Percentiles rank a stretch among this genome's conserved stretches.
Evolutionary conservation across 1,140 invertebrate species (phyloP).

Genomic region (Heliothis subflexa): DNA sequence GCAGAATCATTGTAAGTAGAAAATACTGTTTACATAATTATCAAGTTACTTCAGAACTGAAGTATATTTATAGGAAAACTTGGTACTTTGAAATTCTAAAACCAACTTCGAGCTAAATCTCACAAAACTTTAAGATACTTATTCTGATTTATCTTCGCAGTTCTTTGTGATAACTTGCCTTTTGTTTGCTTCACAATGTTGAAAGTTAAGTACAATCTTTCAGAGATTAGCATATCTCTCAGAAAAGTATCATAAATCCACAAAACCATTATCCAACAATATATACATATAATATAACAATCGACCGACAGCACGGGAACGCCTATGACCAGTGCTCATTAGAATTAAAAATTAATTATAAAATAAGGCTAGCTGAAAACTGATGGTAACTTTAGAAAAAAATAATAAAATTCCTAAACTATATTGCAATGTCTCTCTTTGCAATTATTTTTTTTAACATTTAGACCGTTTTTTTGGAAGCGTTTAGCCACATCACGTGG

Average conservation of each 20-base stretch:
- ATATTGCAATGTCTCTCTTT: constrained; percentile 80
- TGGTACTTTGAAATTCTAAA: constrained; percentile 22
- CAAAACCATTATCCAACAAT: constrained; percentile 50
- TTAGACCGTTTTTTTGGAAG: constrained; percentile 66
- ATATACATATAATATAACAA: constrained; percentile 59
- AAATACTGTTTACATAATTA: constrained; percentile 17
- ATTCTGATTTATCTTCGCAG: constrained; percentile 5
- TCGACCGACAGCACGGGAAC: constrained; percentile 68
- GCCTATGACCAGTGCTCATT: constrained; percentile 68
- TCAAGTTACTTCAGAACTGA: background rate
- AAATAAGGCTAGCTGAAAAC: constrained; percentile 84
- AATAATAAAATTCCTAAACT: constrained; percentile 69
- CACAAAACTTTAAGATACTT: constrained; percentile 14
- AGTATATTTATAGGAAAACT: constrained; percentile 31
- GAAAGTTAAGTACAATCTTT: constrained; percentile 29
- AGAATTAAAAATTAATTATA: constrained; percentile 75
- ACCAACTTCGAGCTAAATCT: constrained; percentile 14
- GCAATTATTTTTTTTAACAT: constrained; percentile 50
- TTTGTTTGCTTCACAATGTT: background rate
- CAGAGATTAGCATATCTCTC: constrained; percentile 22
- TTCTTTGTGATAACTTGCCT: constrained; percentile 3
- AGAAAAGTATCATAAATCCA: constrained; percentile 16
- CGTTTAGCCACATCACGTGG: constrained; percentile 52
- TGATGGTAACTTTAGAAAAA: constrained; percentile 85
- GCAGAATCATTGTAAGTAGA: background rate